Evolutionary conservation across 1,140 invertebrate species (phyloP).

Genomic region (Drosophila kurseongensis): DNA sequence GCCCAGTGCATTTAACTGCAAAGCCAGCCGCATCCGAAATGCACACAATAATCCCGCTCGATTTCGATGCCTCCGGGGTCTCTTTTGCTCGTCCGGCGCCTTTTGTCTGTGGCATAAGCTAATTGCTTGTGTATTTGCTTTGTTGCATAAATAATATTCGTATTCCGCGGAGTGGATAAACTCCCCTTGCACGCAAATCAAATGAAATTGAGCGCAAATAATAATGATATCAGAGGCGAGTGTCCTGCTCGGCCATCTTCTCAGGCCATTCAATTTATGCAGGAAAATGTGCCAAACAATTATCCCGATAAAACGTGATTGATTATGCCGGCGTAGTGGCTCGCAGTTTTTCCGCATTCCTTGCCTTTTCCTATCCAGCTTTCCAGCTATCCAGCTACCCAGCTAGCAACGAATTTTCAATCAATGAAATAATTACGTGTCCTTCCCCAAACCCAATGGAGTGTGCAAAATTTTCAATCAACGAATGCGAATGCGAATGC

Average conservation of each 20-base stretch:
- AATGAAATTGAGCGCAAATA: slow-evolving; percentile 69
- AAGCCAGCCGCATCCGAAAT: slow-evolving; percentile 21
- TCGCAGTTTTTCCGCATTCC: slow-evolving; percentile 27
- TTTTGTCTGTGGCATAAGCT: slow-evolving; percentile 27
- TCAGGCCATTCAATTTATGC: slow-evolving; percentile 55
- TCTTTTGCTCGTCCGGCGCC: slow-evolving; percentile 12
- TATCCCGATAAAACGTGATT: slow-evolving; percentile 73
- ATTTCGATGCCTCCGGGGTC: slow-evolving; percentile 12
- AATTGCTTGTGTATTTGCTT: slow-evolving; percentile 41
- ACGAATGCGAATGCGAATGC: slow-evolving; percentile 22
- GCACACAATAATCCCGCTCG: slow-evolving; percentile 21
- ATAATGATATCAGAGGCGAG: slow-evolving; percentile 51
- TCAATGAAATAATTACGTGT: slow-evolving; percentile 75
- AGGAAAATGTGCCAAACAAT: slow-evolving; percentile 60
- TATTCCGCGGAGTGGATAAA: slow-evolving; percentile 11
- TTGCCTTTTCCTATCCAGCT: slow-evolving; percentile 1
- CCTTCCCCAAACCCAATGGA: slow-evolving; percentile 51
- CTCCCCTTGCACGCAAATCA: slow-evolving; percentile 26
- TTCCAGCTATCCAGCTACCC: not conserved
- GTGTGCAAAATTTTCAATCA: slow-evolving; percentile 75
- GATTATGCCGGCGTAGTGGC: slow-evolving; percentile 46
- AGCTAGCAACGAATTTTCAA: slow-evolving; percentile 52
- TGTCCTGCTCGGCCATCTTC: slow-evolving; percentile 25
- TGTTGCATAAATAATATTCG: slow-evolving; percentile 30
- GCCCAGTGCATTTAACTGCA: slow-evolving; percentile 18